Evolutionary conservation across 2,113 vertebrate species (phyloP), one percentile per base, ranked within the genome.

Genomic region (Cryptoleucopteryx plumbea): DNA sequence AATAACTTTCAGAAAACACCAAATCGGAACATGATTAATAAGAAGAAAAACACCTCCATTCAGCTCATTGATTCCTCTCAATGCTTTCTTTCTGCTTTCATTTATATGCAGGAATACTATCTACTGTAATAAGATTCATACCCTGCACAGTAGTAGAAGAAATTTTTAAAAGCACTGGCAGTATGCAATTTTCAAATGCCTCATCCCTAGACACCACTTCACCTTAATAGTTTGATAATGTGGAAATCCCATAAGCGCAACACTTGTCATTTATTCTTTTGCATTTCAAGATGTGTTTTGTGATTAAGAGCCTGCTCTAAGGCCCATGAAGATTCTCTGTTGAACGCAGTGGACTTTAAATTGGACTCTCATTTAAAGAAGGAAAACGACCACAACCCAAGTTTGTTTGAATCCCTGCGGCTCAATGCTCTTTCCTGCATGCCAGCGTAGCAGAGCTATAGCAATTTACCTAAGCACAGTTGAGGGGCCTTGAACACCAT

Each of bases 1-100:
- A 97, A 97, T 89, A 93, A 88, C 67, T 90, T 92, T 48, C 36
- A 82, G 89, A 95, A 96, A 94, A 95, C 77, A 91, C 74, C 52
- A 73, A 71, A 90, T 29, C 83, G 70, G 78, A 95, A 78, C 42
- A 73, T 34, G 67, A 91, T 87, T 94, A 86, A 89, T 78, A 89
- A 86, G 77, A 12, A 58, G 74, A 93, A 90, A 80, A 6, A 13
- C 13, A 1, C 17, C 62, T 95, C 50, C 78, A 75, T 92, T 97
- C 88, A 97, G 75, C 36, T 83, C 50, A 72, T 88, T 89, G 82
- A 90, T 90, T 96, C 59, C 22, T 94, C 81, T 94, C 81, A 85
- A 3, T 71, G 71, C 11, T 88, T 93, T 66, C 82, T 85, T 88
- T 78, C 71, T 94, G 66, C 86, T 96, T 93, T 87, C 58, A 70